Evolutionary conservation across 2,113 vertebrate genomes (phyloP), one percentile per base, ranked within the genome.

Genomic region (Misgurnus anguillicaudatus): DNA sequence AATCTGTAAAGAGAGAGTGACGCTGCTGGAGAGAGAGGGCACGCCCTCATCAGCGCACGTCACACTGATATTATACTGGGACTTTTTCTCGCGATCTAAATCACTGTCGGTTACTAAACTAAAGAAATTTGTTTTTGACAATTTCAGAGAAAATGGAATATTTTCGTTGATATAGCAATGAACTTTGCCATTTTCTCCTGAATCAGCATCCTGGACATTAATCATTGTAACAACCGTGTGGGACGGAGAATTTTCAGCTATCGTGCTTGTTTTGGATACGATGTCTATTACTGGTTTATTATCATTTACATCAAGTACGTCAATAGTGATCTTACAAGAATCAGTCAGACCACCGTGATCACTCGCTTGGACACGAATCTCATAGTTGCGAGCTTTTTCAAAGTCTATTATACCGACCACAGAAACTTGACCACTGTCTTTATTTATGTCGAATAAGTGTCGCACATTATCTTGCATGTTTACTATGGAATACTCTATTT

Each of bases 271-370:
- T 2, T 79, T 39, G 6, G 79, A 87, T 11, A 77, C 86, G 5
- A 92, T 71, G n/a, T 68, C 89, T 63, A 93, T 85, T 6, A 88
- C 80, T 6, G 91, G 91, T 0, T 38, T 75, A 78, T 89, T 93
- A 79, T 93, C 90, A 82, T 92, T 93, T 6, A 88, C 84, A 81
- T 92, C 90, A n/a, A 86, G 51, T 41, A 92, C 77, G 68, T 91
- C 89, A 21, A 90, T 86, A 38, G 88, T 61, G 2, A 93, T 80
- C 0, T 89, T 80, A 64, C 90, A 90, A 2, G 87, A 90, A 0
- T 87, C 80, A 0, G 63, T 53, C 0, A 92, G 42, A 0, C 90
- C 87, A 0, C 92, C 91, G 0, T 87, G 87, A 19, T 93, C 92
- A 17, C 41, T 89, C 0, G 91, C 91, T 45, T 91, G 83, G 3